phyloP scores from a whole-genome alignment of 2,888 invertebrate species.

The Eilema griseolum region DNA sequence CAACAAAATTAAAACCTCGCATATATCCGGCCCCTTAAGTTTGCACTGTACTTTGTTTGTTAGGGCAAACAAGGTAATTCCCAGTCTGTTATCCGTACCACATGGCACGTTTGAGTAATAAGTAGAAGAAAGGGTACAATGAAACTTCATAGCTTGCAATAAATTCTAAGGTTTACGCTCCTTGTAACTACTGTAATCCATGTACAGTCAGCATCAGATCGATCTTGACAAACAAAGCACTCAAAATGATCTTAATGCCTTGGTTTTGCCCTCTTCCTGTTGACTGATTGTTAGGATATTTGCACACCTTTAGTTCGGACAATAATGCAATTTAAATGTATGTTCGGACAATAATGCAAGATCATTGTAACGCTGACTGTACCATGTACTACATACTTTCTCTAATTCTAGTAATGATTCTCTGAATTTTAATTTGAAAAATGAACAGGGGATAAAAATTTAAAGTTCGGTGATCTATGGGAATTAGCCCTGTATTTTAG shows the following conservation, averaged over 20 bases:
- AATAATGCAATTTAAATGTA: no score
- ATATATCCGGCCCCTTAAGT: neutral
- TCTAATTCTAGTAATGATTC: neutral
- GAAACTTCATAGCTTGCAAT: slow-evolving; percentile 1
- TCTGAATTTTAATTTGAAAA: neutral
- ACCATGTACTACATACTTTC: neutral
- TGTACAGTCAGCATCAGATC: no score
- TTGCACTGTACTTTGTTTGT: neutral
- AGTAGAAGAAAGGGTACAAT: slow-evolving; percentile 1
- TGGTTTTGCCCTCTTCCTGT: no score
- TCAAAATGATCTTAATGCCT: no score
- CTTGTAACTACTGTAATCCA: neutral
- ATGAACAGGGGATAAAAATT: neutral
- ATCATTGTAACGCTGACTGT: no score
- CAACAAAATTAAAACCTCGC: neutral
- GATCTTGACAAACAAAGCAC: no score
- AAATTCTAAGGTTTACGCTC: slow-evolving; percentile 4
- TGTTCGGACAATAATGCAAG: no score
- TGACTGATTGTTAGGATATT: no score
- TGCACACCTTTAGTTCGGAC: no score
- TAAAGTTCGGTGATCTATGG: no score
- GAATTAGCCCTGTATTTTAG: no score
- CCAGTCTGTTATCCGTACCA: neutral
- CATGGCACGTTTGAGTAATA: slow-evolving; percentile 5
- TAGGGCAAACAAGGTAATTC: neutral